Base-by-base conservation (phyloP, 2,888 invertebrate species). In the Pachycephus smyrnensis region DNA sequence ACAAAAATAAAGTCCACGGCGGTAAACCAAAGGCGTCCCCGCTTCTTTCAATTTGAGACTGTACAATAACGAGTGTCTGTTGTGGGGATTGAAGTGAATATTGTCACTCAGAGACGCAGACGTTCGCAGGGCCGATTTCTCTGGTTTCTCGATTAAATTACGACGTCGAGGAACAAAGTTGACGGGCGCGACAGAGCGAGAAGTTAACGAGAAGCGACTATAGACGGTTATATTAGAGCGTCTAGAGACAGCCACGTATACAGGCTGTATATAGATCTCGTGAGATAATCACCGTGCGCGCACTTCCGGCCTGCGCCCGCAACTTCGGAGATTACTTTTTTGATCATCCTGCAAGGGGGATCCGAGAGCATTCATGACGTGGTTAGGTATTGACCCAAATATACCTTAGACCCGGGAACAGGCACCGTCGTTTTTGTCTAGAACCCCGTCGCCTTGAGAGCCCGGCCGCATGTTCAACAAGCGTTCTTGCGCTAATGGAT, bases 121-220 rank as follows among this genome's bases (percentile, higher is more conserved):
- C 68, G 75, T 77, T 82, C 73, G 76, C 77, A 75, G 68, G 77
- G 71, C 76, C 78, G 79, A 83, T 83, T 84, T 83, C 83, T 80
- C 75, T 75, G 73, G 80, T 77, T 83, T 81, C 81, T 80, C 79
- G 79, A 77, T 80, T 83, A 80, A 83, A 85, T 86, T 83, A 83
- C 79, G 73, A 71, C 76, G 69, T 73, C 73, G 71, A 31, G 15
- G 71, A 71, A 71, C 71, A 71, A 71, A 71, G 71, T 31, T 12
- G 33, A n/a, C 4, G 12, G 76, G 79, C 74, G 74, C 77, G 79
- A 73, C 73, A 73, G 69, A 73, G 76, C 76, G 78, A 40, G 68
- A 40, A 40, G 30, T 37, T 73, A 76, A 77, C 75, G 74, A 77
- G 80, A 76, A 71, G 73, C 30, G 35, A 36, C 69, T 33, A 77